Evolutionary conservation across 2,113 vertebrate genomes (phyloP).

Genomic region (Lycaon pictus): DNA sequence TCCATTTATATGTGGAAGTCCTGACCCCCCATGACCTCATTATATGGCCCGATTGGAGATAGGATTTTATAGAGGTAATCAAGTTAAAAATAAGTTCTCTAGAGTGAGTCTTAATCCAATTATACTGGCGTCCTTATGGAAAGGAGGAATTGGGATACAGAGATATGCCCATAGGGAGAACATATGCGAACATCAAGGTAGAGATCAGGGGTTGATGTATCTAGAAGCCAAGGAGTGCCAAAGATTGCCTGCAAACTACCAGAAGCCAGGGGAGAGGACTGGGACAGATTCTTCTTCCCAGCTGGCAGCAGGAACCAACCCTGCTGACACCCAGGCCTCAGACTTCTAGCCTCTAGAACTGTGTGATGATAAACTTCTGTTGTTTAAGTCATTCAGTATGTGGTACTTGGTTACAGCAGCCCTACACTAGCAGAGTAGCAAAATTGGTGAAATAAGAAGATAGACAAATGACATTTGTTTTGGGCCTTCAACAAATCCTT

Average conservation of each 20-base stretch:
- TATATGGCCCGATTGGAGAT: slow-evolving; percentile 23
- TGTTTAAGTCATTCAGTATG: not conserved
- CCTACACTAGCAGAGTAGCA: not conserved
- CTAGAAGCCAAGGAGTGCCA: not conserved
- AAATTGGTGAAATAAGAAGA: not conserved
- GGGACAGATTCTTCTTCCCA: not conserved
- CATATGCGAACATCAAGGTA: not conserved
- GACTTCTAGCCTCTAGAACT: not conserved
- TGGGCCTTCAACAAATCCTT: not conserved
- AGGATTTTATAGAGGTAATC: slow-evolving; percentile 32
- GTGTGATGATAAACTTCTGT: not conserved
- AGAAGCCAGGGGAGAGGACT: not conserved
- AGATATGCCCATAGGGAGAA: not conserved
- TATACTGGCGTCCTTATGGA: not conserved
- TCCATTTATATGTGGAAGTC: not conserved
- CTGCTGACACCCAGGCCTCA: not conserved
- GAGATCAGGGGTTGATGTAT: not conserved
- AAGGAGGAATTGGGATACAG: slow-evolving; percentile 22
- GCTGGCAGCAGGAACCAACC: not conserved
- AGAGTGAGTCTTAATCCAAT: not conserved
- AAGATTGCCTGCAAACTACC: not conserved
- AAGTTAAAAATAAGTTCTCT: slow-evolving; percentile 38
- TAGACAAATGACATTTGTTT: not conserved
- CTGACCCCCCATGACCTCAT: not conserved
- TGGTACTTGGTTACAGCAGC: not conserved